Percentiles rank a stretch among this genome's conserved stretches.
phyloP scores from a whole-genome alignment of 2,888 invertebrate species.

The Panopea generosa region DNA sequence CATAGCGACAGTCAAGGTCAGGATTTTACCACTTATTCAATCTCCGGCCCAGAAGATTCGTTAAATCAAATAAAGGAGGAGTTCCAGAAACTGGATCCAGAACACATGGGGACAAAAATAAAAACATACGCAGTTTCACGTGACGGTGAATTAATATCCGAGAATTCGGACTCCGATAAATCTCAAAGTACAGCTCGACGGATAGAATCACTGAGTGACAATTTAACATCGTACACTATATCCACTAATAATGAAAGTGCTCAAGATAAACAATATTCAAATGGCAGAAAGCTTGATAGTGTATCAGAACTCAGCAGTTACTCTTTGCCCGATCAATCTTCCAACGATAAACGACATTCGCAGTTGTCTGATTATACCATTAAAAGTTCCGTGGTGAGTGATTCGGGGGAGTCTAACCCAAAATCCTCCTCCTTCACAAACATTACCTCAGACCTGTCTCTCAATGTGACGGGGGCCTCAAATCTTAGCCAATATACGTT shows the following conservation, averaged over 20 bases:
- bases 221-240: constrained; percentile 35
- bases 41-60: constrained; percentile 45
- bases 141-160: constrained; percentile 59
- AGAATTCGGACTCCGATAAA: constrained; percentile 53
- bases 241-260: constrained; percentile 18
- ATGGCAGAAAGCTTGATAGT: constrained; percentile 4
- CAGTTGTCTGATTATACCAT: constrained; percentile 40
- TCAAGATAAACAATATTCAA: constrained; percentile 22
- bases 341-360: constrained; percentile 7
- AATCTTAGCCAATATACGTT: constrained; percentile 56
- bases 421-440: constrained; percentile 62
- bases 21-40: constrained; percentile 24
- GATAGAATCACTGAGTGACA: constrained; percentile 1
- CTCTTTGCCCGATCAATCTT: constrained; percentile 19
- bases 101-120: constrained; percentile 36
- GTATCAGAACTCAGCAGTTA: constrained; percentile 29
- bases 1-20: constrained; percentile 15
- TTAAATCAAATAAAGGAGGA: constrained; percentile 40
- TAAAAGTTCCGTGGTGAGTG: constrained; percentile 49
- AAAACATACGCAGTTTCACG: constrained; percentile 56
- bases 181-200: constrained; percentile 24
- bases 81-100: constrained; percentile 43
- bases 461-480: constrained; percentile 45
- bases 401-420: constrained; percentile 52
- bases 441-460: constrained; percentile 53